Evolutionary conservation across 2,888 invertebrate genomes (phyloP), one percentile per base, ranked within the genome.

Genomic region (Apamea monoglypha): DNA sequence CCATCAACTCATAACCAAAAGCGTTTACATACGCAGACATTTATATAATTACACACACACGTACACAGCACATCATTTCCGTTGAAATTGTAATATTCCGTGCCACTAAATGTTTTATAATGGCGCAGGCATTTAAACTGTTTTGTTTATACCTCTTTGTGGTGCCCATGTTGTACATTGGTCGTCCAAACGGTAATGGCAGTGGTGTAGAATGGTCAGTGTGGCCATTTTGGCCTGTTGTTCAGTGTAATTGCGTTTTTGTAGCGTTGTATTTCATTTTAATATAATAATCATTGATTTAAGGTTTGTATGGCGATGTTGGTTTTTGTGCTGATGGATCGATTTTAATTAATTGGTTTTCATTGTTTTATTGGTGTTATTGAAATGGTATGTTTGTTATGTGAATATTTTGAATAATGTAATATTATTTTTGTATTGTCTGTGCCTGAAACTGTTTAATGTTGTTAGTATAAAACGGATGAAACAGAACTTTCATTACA

Each of bases 101-200:
- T 91, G 92, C 85, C 70, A 81, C 84, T 93, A 93, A 93, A 92
- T 90, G 92, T 89, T 91, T 90, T 90, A 87, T 92, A 92, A 92
- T 92, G 87, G 91, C 87, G 82, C 71, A 68, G 70, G 72, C 87
- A 80, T 88, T 89, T 82, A 88, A 92, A 92, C 86, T 84, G 86
- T 83, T 89, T 88, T 88, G 90, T 90, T 89, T 89, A 83, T 90
- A 85, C 78, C 83, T 87, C 74, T 85, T 82, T 90, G 82, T 80
- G 85, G 85, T 72, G 50, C 56, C 72, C 79, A 88, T 88, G 84
- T 80, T 73, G 80, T 78, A 84, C 80, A 76, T 56, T 44, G 84
- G 73, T 79, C 56, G 75, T 79, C 47, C 56, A 63, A 69, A 56
- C 36, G 68, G 79, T 87, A 87, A 87, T 83, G 73, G 61, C n/a